Percentiles rank a stretch among this genome's conserved stretches.
Evolutionary conservation across 2,888 invertebrate species (phyloP).

Genomic region (Ectobius pallidus): DNA sequence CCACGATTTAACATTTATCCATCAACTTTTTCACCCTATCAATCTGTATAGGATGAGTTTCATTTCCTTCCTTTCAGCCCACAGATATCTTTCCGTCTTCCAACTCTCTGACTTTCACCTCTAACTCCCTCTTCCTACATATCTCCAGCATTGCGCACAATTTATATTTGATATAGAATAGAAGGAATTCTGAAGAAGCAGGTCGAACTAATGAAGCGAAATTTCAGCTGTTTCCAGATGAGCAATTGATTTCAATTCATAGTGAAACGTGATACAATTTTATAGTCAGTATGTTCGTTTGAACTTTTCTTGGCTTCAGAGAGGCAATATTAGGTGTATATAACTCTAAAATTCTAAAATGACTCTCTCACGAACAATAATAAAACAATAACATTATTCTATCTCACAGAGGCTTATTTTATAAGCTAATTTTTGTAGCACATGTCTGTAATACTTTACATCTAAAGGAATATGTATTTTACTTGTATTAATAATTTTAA

Average conservation of each 20-base stretch:
- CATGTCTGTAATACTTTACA: no score
- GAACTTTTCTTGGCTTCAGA: no score
- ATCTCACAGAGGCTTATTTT: no score
- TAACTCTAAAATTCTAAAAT: no score
- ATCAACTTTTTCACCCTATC: neutral
- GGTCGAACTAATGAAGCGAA: neutral
- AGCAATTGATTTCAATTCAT: neutral
- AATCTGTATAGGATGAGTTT: neutral
- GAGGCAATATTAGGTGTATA: no score
- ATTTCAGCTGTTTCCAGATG: neutral
- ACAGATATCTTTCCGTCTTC: neutral
- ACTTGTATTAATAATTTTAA: no score
- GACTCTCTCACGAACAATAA: no score
- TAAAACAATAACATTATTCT: no score
- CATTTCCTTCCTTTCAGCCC: constrained; percentile 2
- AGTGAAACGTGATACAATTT: neutral
- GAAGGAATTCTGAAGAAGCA: neutral
- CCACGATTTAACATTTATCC: neutral
- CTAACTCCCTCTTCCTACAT: neutral
- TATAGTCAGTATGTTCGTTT: no score
- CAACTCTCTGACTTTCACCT: neutral
- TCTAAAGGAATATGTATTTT: no score
- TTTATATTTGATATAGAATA: neutral
- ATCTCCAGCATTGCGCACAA: neutral
- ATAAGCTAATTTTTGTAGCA: no score